Percentiles rank a stretch among this genome's conserved stretches.
Conservation (phyloP, 2,797 vertebrate genomes). For the Gymnothorax reevesii region DNA sequence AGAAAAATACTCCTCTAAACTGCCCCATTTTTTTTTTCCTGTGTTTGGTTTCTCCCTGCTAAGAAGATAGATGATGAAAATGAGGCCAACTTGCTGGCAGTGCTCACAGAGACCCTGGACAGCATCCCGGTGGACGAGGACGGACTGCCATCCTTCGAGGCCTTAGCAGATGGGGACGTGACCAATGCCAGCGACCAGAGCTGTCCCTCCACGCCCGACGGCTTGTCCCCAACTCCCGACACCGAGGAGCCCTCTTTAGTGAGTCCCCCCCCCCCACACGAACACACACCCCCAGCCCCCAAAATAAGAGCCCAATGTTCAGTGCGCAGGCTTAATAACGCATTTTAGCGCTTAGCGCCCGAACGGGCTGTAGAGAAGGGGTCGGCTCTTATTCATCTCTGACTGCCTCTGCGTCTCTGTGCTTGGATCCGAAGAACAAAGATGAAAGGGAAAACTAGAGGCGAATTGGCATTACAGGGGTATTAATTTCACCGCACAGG, state of each 20-base stretch:
- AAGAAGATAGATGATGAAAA: conserved; percentile 99
- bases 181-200: conserved; percentile 93
- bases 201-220: conserved; percentile 90
- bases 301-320: conserved; percentile 30
- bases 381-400: conserved; percentile 40
- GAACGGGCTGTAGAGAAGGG: conserved; percentile 34
- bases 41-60: conserved; percentile 53
- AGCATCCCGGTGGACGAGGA: conserved; percentile 99
- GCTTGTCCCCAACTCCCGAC: conserved; percentile 90
- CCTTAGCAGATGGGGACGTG: conserved; percentile 98
- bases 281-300: no score
- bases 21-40: conserved; percentile 67
- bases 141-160: conserved; percentile 98
- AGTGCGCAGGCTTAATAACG: conserved; percentile 54
- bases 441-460: conserved; percentile 49
- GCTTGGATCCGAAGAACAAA: conserved; percentile 42
- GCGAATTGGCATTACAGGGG: conserved; percentile 50
- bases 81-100: conserved; percentile 98
- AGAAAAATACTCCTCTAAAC: conserved; percentile 61
- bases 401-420: conserved; percentile 26
- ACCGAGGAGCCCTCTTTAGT: conserved; percentile 98
- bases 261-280: conserved; percentile 70
- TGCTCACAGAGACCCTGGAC: conserved; percentile 98
- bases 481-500: conserved; percentile 63
- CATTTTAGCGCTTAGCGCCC: conserved; percentile 31